Evolutionary conservation across 2,113 vertebrate genomes (phyloP).

Genomic region (Nettapus auritus): DNA sequence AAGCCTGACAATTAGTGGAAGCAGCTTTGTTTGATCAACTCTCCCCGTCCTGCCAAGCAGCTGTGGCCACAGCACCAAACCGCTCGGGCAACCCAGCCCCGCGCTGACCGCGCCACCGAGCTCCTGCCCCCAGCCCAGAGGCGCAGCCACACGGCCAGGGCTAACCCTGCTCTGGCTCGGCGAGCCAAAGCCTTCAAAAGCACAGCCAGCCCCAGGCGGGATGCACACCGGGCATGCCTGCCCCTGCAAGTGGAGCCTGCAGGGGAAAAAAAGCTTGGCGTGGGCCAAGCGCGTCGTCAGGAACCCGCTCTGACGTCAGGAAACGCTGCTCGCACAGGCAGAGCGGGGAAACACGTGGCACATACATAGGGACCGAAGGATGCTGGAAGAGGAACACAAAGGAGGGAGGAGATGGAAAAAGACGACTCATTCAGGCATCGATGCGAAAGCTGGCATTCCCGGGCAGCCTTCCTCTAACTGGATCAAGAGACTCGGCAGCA

Average conservation of each 20-base stretch:
- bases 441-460: not conserved
- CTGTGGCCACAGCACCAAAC: not conserved
- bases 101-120: not conserved
- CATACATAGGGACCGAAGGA: not conserved
- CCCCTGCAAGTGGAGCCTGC: not conserved
- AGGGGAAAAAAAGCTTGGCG: not conserved
- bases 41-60: not conserved
- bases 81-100: not conserved
- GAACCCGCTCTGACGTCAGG: not conserved
- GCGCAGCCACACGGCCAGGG: not conserved
- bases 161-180: not conserved
- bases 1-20: constrained; percentile 33
- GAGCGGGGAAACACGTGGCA: constrained; percentile 12
- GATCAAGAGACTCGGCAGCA: not conserved
- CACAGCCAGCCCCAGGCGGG: not conserved
- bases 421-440: not conserved
- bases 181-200: not conserved
- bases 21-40: not conserved
- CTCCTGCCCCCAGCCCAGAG: not conserved
- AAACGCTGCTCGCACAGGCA: not conserved
- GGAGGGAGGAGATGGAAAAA: constrained; percentile 4
- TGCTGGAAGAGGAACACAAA: constrained; percentile 28
- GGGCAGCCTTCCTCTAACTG: not conserved
- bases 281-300: not conserved
- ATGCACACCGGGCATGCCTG: not conserved